Evolutionary conservation across 1,140 invertebrate genomes (phyloP).

Genomic region (Bombus fervidus): DNA sequence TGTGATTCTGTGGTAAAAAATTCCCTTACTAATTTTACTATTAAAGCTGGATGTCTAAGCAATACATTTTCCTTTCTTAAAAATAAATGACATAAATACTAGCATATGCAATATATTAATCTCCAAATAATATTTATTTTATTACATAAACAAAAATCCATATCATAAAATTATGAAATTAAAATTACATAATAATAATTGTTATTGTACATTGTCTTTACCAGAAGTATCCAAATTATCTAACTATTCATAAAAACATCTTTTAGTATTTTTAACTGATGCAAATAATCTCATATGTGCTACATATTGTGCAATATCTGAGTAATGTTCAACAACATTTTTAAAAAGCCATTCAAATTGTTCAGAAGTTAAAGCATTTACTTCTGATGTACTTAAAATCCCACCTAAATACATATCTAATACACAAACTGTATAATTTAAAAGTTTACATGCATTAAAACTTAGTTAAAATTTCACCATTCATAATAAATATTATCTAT

Average conservation of each 20-base stretch:
- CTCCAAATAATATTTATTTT: not conserved
- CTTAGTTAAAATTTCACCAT: not conserved
- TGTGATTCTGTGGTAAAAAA: not conserved
- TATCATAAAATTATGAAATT: not conserved
- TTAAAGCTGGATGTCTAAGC: not conserved
- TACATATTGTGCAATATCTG: not conserved
- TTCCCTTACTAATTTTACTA: not conserved
- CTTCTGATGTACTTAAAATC: conserved; percentile 8
- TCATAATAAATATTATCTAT: conserved; percentile 11
- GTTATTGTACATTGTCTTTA: not conserved
- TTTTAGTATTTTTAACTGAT: not conserved
- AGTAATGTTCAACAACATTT: not conserved
- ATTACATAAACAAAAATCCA: too few relatives aligned
- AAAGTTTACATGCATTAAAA: not conserved
- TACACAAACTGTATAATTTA: conserved; percentile 16
- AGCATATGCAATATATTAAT: not conserved
- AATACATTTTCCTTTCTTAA: not conserved
- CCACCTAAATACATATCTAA: conserved; percentile 16
- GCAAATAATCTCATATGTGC: not conserved
- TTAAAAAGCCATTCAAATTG: conserved; percentile 18
- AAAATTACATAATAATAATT: not conserved
- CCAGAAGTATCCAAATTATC: not conserved
- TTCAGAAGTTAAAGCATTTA: not conserved
- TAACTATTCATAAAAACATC: not conserved
- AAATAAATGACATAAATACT: not conserved